Evolutionary conservation across 30 jellyfish, hydroid and myxozoan genomes (phyloP).

Genomic region (Aurelia sp.): DNA sequence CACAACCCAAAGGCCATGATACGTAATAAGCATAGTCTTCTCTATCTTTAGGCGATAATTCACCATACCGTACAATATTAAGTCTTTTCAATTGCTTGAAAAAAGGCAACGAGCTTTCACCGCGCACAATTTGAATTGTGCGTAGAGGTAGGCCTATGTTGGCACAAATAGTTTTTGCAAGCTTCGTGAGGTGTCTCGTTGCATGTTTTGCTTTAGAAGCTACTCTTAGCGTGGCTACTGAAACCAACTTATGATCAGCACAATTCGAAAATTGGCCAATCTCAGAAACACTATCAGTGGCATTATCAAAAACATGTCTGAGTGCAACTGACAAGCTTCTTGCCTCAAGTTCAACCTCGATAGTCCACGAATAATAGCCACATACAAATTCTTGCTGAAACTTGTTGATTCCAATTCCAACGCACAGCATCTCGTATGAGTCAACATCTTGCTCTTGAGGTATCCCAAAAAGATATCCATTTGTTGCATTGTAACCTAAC

Average conservation of each 20-base stretch:
- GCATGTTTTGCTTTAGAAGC: neutral
- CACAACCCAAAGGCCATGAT: slow-evolving; percentile 91
- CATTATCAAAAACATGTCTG: slow-evolving; percentile 14
- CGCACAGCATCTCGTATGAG: slow-evolving; percentile 16
- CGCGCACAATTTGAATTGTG: slow-evolving; percentile 30
- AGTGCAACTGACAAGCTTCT: slow-evolving; percentile 32
- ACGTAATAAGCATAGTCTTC: neutral
- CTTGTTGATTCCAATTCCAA: slow-evolving; percentile 33
- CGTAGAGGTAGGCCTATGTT: slow-evolving; percentile 11
- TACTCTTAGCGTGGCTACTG: slow-evolving; percentile 26
- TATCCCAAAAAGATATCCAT: slow-evolving; percentile 42
- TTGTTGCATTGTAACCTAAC: slow-evolving; percentile 7
- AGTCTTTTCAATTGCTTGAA: slow-evolving; percentile 56
- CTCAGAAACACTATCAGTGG: neutral
- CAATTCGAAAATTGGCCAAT: slow-evolving; percentile 5
- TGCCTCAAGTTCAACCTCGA: slow-evolving; percentile 38
- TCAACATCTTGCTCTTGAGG: slow-evolving; percentile 65
- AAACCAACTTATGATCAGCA: slow-evolving; percentile 1
- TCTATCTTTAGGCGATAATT: neutral
- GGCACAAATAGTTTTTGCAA: neutral
- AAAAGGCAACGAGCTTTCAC: slow-evolving; percentile 13
- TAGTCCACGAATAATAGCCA: slow-evolving; percentile 16
- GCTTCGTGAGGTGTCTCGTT: neutral
- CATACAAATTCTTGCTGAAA: slow-evolving; percentile 43
- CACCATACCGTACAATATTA: slow-evolving; percentile 19